Evolutionary conservation across 2,888 invertebrate species (phyloP), one percentile per base, ranked within the genome.

Genomic region (Parelbella ahira): DNA sequence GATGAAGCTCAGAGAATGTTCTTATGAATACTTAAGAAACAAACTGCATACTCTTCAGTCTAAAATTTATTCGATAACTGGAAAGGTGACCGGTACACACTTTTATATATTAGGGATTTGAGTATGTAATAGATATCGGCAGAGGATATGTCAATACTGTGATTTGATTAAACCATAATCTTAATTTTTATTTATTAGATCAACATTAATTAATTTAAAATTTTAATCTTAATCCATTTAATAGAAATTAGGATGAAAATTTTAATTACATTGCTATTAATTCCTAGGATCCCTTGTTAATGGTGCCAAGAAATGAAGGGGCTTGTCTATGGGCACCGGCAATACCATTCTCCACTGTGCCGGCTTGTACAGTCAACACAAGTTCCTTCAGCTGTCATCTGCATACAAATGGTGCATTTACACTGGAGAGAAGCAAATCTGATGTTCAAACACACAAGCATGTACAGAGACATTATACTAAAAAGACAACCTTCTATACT

Each of bases 1-100:
- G 3, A 81, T 88, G 44, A 90, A 90, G 27, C 68, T 94, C 36
- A 89, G 91, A 54, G 88, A 89, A 57, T 90, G 93, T 47, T 92
- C 93, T n/a, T 93, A 93, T 63, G 93, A 92, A 65, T 90, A 91
- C 60, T 89, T 92, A 79, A 77, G 93, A 45, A 89, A 89, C 32
- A 90, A 90, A 51, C 83, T 91, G 28, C 88, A 91, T 33, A 83
- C 90, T 33, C 80, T 93, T 8, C 92, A 93, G 66, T 90, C 91
- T 10, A 90, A 90, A 75, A 88, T 93, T 53, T 91, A 86, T 59
- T 88, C 90, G 47, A 90, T 91, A 53, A 93, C 92, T 45, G 93
- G 93, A 38, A 91, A 91, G 76, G 93, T 89, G 58, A 1, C n/a
- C n/a, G n/a, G n/a, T n/a, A n/a, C n/a, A n/a, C n/a, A n/a, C n/a